These are phyloP conservation scores for Atlantisia rogersi DNA, from an alignment of 2,113 vertebrate species.

Conservation along the genomic window DNA sequence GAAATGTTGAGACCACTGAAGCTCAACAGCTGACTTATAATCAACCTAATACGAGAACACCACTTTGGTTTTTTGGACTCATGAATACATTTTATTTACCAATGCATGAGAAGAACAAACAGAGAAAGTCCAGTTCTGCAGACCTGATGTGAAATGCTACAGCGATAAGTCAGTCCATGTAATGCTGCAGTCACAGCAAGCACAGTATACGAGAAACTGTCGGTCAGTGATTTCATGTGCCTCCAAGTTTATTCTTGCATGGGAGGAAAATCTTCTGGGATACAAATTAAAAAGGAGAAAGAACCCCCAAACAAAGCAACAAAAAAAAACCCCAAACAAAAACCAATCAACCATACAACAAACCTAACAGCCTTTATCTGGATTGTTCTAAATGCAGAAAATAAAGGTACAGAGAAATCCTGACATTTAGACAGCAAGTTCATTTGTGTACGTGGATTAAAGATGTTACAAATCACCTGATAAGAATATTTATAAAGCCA, in stretches of 20 bases:
- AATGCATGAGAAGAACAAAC: constrained; percentile 54
- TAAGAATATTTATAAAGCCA: background rate
- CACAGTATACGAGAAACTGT: background rate
- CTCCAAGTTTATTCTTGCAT: background rate
- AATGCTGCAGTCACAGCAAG: background rate
- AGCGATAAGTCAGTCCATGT: background rate
- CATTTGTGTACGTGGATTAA: background rate
- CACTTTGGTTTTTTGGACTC: constrained; percentile 25
- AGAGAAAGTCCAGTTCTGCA: constrained; percentile 39
- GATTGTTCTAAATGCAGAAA: background rate
- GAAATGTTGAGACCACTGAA: constrained; percentile 73
- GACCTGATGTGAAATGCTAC: background rate
- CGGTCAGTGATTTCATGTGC: background rate
- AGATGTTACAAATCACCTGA: background rate
- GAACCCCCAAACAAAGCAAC: background rate
- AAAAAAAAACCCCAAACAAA: no score
- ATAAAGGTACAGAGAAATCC: background rate
- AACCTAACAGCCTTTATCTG: background rate
- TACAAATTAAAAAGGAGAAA: background rate
- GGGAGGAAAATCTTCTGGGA: background rate
- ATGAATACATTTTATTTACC: constrained; percentile 49
- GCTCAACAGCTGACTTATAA: constrained; percentile 72
- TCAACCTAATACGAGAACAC: constrained; percentile 56
- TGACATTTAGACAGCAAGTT: background rate
- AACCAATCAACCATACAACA: background rate